Evolutionary conservation across 2,113 vertebrate genomes (phyloP), one percentile per base, ranked within the genome.

Genomic region (Acrocephalus arundinaceus): DNA sequence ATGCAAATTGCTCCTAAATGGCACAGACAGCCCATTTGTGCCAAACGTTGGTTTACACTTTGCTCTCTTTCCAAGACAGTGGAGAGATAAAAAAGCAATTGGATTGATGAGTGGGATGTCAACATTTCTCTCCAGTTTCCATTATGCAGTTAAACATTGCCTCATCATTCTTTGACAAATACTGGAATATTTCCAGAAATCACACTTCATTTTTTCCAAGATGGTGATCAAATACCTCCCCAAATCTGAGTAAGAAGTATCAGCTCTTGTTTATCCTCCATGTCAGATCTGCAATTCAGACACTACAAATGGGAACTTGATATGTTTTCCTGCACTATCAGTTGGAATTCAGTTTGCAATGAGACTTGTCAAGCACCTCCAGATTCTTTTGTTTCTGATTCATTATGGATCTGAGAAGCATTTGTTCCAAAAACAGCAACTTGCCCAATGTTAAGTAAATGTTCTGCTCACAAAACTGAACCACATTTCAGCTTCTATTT

Each of bases 71-170:
- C 92, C 95, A 96, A 95, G 96, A 95, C 84, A 41, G 95, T 90
- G 95, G 89, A 91, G 94, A 97, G 97, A 97, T 97, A 97, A 96
- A 96, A 94, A 97, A 96, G 96, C 93, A 95, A 92, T 83, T 49
- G 27, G 93, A 93, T 91, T 95, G 95, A 96, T 91, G 80, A 94
- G 90, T 86, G 92, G 90, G 91, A 97, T 93, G 95, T 91, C 94
- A 94, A 88, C 90, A 90, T 93, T 90, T 94, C 68, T 87, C 85
- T 92, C 89, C 45, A 87, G 68, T 89, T 97, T 97, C 96, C 96
- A 97, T 95, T 97, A 97, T 95, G 92, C 87, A 94, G 90, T 89
- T 96, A 97, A 94, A 95, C 94, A 90, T 92, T 94, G 96, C 87
- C 57, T 97, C 95, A 94, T 72, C 76, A 67, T 89, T 94, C 94